These are phyloP conservation scores for Syngnathus scovelli DNA, from an alignment of 2,113 vertebrate genomes.

Conservation along the genomic window DNA sequence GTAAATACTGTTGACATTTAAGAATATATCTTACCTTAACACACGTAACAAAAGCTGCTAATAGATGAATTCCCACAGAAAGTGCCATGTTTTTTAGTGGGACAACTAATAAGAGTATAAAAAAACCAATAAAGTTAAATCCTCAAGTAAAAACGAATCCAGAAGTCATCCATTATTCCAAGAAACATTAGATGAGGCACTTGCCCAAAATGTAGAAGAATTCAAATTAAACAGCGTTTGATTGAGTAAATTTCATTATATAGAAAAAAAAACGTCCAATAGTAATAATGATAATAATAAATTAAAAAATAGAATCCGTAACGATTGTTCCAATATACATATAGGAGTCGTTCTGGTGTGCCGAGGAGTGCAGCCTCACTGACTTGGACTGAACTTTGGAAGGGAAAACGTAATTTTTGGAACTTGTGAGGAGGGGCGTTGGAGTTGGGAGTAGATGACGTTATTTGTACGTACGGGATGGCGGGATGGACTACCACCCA, in stretches of 20 bases:
- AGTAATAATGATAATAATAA: slow-evolving; percentile 11
- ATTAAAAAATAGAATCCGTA: slow-evolving; percentile 26
- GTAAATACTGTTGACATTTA: not conserved
- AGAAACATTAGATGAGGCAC: slow-evolving; percentile 36
- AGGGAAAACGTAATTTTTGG: slow-evolving; percentile 75
- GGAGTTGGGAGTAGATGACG: slow-evolving; percentile 48
- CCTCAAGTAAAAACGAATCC: slow-evolving; percentile 36
- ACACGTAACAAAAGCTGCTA: slow-evolving; percentile 69
- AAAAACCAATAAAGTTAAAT: slow-evolving; percentile 28
- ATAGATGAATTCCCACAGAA: slow-evolving; percentile 49
- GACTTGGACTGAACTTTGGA: slow-evolving; percentile 71
- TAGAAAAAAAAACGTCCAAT: slow-evolving; percentile 19
- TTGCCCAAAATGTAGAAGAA: slow-evolving; percentile 16
- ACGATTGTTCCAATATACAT: slow-evolving; percentile 1
- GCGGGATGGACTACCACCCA: slow-evolving; percentile 3
- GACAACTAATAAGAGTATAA: not conserved
- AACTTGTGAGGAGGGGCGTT: slow-evolving; percentile 55
- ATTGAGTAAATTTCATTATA: slow-evolving; percentile 10
- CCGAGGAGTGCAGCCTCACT: slow-evolving; percentile 23
- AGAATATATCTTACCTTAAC: slow-evolving; percentile 74
- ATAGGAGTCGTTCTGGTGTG: not conserved
- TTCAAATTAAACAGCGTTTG: slow-evolving; percentile 14
- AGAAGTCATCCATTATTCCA: slow-evolving; percentile 49
- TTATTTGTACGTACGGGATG: slow-evolving; percentile 49
- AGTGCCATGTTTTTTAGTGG: slow-evolving; percentile 58